Percentiles rank a stretch among this genome's conserved stretches.
These are phyloP conservation scores for Gandaritis pyraliata DNA, from an alignment of 2,888 invertebrate genomes.

Conservation along the genomic window DNA sequence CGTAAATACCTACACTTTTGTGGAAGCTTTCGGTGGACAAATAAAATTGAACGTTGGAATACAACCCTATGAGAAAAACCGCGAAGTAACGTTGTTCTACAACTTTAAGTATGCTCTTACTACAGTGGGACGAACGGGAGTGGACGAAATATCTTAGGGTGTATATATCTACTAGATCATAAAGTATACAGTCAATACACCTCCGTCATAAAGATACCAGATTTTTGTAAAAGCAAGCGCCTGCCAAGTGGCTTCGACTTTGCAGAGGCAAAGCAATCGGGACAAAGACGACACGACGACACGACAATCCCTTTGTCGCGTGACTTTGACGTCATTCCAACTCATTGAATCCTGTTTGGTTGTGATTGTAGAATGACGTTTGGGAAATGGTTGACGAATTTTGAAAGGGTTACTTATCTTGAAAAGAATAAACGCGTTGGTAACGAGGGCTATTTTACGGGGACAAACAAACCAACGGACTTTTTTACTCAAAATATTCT, in stretches of 20 bases:
- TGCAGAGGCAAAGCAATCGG: slow-evolving; percentile 44
- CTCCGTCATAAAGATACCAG: neutral
- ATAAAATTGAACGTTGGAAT: no score
- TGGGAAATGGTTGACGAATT: neutral
- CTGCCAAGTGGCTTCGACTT: slow-evolving; percentile 42
- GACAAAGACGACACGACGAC: slow-evolving; percentile 45
- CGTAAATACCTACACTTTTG: neutral
- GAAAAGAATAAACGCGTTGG: no score
- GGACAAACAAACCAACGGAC: no score
- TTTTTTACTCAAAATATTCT: no score
- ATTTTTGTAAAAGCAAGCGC: neutral
- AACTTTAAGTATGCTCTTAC: no score
- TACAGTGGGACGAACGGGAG: no score
- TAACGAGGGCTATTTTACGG: no score
- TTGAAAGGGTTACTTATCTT: neutral
- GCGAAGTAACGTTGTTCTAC: no score
- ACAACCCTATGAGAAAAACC: no score
- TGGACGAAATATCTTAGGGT: no score
- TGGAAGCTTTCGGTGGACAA: no score
- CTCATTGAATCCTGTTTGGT: slow-evolving; percentile 22
- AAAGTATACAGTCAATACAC: neutral
- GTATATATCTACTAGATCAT: no score
- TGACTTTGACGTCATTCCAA: slow-evolving; percentile 31
- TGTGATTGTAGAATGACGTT: neutral
- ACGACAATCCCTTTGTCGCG: slow-evolving; percentile 30